Evolutionary conservation across 2,888 invertebrate species (phyloP), one percentile per base, ranked within the genome.

Genomic region (Dicranocentrus wangi): DNA sequence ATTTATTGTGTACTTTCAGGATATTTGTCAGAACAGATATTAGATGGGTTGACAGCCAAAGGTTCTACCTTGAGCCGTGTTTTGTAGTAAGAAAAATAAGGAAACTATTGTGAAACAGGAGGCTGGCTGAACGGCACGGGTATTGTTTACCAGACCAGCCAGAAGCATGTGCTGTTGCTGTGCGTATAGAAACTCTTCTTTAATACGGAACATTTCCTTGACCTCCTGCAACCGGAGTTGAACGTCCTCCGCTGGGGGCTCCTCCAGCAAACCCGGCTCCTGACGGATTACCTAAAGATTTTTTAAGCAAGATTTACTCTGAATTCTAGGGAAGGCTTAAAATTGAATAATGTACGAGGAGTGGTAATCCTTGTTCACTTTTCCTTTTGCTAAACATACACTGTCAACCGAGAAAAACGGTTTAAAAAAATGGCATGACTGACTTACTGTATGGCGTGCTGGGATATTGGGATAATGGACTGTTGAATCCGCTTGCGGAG

Each of bases 221-320:
- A 61, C 84, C 86, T 63, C 84, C 85, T 61, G 85, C 86, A 32
- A 70, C 83, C 28, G 83, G 76, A 53, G 83, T 66, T 21, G 83
- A 80, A 19, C 43, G 78, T 75, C 85, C 84, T 21, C 63, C 21
- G 39, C 27, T 58, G 69, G 78, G 75, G 78, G 75, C n/a, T n/a
- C n/a, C n/a, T n/a, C 85, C 85, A 21, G 85, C 85, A 66, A 86
- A 86, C 25, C 86, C 86, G 47, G 79, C 71, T 39, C 80, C 73
- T 23, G 28, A 58, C 27, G 83, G 73, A 78, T 77, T 80, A 58
- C 82, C 82, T 82, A 65, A 76, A 69, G 15, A 55, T 21, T 13
- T 27, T 60, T 25, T 47, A 47, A 47, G 15, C 47, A 10, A 47
- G 47, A 47, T 47, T 47, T 47, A 47, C 47, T 47, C n/a, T 10